Evolutionary conservation across 2,113 vertebrate genomes (phyloP), one percentile per base, ranked within the genome.

Genomic region (Crypturellus undulatus): DNA sequence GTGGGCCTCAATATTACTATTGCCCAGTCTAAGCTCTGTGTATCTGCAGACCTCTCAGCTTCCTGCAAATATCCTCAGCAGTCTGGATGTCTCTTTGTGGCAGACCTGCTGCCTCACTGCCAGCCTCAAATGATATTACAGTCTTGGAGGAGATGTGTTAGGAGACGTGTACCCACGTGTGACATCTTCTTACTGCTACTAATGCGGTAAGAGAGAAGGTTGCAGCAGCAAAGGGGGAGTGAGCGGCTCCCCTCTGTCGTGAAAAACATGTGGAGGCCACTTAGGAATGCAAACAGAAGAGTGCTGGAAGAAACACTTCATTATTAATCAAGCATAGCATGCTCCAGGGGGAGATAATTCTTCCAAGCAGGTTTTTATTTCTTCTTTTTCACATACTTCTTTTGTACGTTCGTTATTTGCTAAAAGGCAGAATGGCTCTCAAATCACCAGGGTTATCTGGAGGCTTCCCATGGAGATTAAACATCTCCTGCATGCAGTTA

Each of bases 401-500:
- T 78, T 34, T 60, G 11, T 73, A 38, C 58, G 8, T 88, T 94
- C 69, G 49, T 91, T 95, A 78, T 86, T 94, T 96, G 22, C 52
- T 92, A 65, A 80, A 72, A 94, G 64, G 34, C 60, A 94, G 38
- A 84, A 73, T 40, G 82, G 25, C 21, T 97, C 78, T 71, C 34
- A 64, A 88, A 83, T 62, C 16, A n/a, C 86, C 77, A 72, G 60
- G 47, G 47, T 34, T 83, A 45, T 49, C 32, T 69, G 73, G 83
- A 90, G 90, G 68, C 62, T 86, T 92, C 83, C 93, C 65, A 76
- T 58, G 49, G 92, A 96, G 90, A 79, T 93, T 52, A 82, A 93
- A 79, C 65, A 32, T 76, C 83, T 90, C 43, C 58, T 72, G 52
- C 3, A 1, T 81, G 69, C 83, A 62, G 69, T 90, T 90, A 94